Conservation (phyloP, 2,888 invertebrate species). For the Notodonta ziczac region DNA sequence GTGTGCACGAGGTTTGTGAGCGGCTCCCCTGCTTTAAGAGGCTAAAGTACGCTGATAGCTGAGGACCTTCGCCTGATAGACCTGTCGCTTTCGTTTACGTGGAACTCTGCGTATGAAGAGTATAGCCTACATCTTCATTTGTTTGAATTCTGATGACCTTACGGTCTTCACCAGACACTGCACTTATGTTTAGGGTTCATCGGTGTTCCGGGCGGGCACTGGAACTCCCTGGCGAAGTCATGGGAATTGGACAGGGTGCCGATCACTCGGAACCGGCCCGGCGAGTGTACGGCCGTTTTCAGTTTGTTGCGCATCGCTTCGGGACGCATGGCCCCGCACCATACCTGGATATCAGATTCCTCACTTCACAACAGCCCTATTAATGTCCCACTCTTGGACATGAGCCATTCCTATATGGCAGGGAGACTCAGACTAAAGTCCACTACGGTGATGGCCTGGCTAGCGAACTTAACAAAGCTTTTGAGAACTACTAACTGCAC, state of each 20-base stretch:
- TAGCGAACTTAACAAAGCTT: too few relatives aligned
- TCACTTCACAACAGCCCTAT: not conserved
- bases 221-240: constrained; percentile 90
- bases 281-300: constrained; percentile 93
- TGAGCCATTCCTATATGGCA: not conserved
- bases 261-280: constrained; percentile 91
- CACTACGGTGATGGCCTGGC: too few relatives aligned
- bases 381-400: not conserved
- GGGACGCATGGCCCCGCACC: constrained; percentile 93
- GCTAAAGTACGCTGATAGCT: too few relatives aligned
- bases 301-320: constrained; percentile 92
- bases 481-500: too few relatives aligned
- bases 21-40: too few relatives aligned
- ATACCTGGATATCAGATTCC: constrained; percentile 76
- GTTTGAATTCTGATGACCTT: too few relatives aligned
- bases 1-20: too few relatives aligned
- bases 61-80: too few relatives aligned
- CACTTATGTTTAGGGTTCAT: constrained; percentile 93
- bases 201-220: constrained; percentile 88
- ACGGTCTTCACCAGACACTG: constrained; percentile 87
- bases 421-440: too few relatives aligned
- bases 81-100: too few relatives aligned
- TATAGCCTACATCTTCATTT: too few relatives aligned
- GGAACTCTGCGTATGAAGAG: too few relatives aligned
- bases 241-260: constrained; percentile 91